These are phyloP conservation scores for Sterrhoptilus dennistouni DNA, from an alignment of 2,113 vertebrate genomes.

Conservation along the genomic window DNA sequence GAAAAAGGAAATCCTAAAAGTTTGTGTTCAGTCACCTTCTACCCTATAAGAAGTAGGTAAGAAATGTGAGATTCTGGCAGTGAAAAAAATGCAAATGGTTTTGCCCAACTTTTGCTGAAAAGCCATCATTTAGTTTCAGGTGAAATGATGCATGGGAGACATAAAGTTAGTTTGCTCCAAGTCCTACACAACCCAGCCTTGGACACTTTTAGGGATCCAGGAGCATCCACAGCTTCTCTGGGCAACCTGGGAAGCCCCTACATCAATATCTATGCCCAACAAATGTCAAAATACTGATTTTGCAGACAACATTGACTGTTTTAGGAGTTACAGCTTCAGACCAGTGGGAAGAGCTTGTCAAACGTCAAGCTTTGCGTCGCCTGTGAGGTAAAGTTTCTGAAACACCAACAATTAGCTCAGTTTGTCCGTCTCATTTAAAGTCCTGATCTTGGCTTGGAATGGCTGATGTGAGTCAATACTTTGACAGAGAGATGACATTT, in stretches of 20 bases:
- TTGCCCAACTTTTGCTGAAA: background rate
- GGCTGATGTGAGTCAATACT: conserved; percentile 35
- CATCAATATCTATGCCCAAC: background rate
- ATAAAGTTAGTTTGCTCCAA: background rate
- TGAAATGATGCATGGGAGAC: background rate
- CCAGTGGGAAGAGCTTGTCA: background rate
- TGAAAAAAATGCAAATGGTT: background rate
- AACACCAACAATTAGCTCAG: conserved; percentile 1
- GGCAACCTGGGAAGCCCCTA: too few relatives aligned
- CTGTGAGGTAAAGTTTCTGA: background rate
- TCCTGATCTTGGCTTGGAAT: background rate
- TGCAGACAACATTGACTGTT: background rate
- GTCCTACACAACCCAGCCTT: fast-evolving
- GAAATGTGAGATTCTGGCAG: background rate
- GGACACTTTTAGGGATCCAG: background rate
- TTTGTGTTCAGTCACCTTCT: fast-evolving
- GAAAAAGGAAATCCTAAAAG: background rate
- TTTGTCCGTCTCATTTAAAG: conserved; percentile 21
- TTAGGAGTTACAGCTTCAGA: background rate
- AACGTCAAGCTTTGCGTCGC: background rate
- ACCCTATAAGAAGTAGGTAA: fast-evolving
- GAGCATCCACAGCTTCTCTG: background rate
- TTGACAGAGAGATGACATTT: conserved; percentile 65
- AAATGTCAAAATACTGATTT: background rate
- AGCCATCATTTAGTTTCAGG: background rate